phyloP scores from a whole-genome alignment of 1,140 invertebrate species.

The Ctenoplectra terminalis region DNA sequence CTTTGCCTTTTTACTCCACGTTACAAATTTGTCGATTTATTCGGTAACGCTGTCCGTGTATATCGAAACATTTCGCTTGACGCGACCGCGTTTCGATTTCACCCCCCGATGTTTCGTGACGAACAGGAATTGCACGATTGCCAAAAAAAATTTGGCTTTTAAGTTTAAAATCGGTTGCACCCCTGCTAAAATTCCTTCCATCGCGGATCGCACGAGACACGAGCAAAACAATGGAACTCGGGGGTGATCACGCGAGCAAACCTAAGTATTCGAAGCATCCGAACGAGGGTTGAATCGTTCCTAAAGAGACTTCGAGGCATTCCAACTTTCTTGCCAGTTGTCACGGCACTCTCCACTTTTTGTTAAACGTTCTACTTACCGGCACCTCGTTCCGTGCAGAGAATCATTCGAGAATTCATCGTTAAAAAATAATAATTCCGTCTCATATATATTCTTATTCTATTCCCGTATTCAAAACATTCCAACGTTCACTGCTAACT shows the following conservation, averaged over 20 bases:
- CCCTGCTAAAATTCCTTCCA: slow-evolving; percentile 32
- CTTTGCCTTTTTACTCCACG: slow-evolving; percentile 1
- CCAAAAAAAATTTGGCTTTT: not conserved
- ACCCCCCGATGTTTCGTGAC: not conserved
- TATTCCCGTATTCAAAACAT: too few relatives aligned
- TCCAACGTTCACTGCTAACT: not conserved
- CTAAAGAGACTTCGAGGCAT: not conserved
- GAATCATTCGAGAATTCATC: too few relatives aligned
- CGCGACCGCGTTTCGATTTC: not conserved
- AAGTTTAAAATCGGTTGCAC: not conserved
- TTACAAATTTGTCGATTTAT: slow-evolving; percentile 19
- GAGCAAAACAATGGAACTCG: slow-evolving; percentile 27
- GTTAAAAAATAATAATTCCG: too few relatives aligned
- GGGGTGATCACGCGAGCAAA: slow-evolving; percentile 47
- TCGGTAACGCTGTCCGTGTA: not conserved
- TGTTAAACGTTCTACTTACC: not conserved
- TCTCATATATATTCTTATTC: too few relatives aligned
- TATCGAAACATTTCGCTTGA: not conserved
- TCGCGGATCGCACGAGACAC: slow-evolving; percentile 31
- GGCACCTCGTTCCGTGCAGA: not conserved
- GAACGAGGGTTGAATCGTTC: slow-evolving; percentile 22
- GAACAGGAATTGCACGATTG: not conserved
- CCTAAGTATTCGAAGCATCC: slow-evolving; percentile 53
- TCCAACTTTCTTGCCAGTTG: slow-evolving; percentile 24
- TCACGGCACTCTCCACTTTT: not conserved